Evolutionary conservation across 2,888 invertebrate species (phyloP), one percentile per base, ranked within the genome.

Genomic region (Tetropium fuscum): DNA sequence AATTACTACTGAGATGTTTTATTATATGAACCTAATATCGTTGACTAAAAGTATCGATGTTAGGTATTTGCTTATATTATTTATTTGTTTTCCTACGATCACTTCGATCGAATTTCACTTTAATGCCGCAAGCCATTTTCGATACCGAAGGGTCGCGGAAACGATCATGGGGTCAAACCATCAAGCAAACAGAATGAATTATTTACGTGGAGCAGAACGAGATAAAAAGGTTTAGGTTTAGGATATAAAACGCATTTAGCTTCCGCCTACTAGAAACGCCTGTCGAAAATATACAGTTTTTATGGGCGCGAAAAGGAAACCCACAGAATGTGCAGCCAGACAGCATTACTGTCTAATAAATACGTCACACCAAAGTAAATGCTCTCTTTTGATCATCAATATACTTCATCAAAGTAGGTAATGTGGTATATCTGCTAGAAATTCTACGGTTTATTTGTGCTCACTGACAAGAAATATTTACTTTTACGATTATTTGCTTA

Each of bases 171-270:
- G n/a, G 41, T 43, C 41, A 43, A 2, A 19, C 41, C 41, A 22
- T 43, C 41, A 43, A 25, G 11, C 22, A 22, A 25, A 13, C 13
- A 11, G 22, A 22, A 43, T 43, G 41, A 43, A 43, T 43, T 43
- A 43, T 43, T 43, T 20, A 43, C 22, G 10, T 2, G 20, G 20
- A 43, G 11, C 15, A 11, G 15, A 13, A 11, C 13, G 34, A 34
- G 34, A 34, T 30, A 34, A 34, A 13, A 7, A 11, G 32, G 32
- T 32, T 32, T 10, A 32, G 13, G 32, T 32, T 32, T 13, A 13
- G 15, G 7, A 34, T 15, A 34, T 34, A 34, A 34, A 34, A 34
- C 15, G 34, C 34, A 5, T 15, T 34, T 34, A 6, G 15, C 34
- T 34, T 34, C 34, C 5, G 34, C 15, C 15, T 34, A 15, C 34